phyloP scores from a whole-genome alignment of 2,888 invertebrate species.

The Spicauda simplicius region DNA sequence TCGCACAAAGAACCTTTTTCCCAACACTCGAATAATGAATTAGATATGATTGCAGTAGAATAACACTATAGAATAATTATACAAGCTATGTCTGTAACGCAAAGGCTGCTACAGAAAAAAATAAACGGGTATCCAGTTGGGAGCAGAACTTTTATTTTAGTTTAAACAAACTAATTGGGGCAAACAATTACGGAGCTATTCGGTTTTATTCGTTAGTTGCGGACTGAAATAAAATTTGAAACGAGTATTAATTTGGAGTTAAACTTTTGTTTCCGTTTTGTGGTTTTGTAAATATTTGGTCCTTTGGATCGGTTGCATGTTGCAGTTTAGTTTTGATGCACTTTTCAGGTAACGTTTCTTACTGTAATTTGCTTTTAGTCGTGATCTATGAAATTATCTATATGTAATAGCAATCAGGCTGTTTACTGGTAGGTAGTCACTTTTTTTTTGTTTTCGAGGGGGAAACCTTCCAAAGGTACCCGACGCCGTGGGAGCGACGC shows the following conservation, averaged over 20 bases:
- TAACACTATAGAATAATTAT: too few relatives aligned
- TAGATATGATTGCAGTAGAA: too few relatives aligned
- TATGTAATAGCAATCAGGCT: too few relatives aligned
- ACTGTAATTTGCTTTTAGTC: too few relatives aligned
- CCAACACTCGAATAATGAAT: too few relatives aligned
- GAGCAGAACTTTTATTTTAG: constrained; percentile 33
- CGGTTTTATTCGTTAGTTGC: constrained; percentile 31
- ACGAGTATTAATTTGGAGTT: constrained; percentile 27
- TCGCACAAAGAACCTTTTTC: too few relatives aligned
- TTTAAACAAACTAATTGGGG: constrained; percentile 36
- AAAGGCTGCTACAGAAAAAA: not conserved
- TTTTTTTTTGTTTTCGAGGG: too few relatives aligned
- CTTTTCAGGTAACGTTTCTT: not conserved
- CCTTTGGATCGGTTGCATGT: not conserved
- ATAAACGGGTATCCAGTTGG: constrained; percentile 1
- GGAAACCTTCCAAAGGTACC: too few relatives aligned
- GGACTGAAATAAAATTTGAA: constrained; percentile 21
- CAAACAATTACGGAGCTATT: constrained; percentile 34
- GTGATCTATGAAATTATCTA: too few relatives aligned
- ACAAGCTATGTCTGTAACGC: too few relatives aligned
- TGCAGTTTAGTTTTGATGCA: not conserved
- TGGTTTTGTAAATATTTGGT: constrained; percentile 3
- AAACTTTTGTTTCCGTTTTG: constrained; percentile 17
- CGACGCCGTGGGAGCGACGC: too few relatives aligned
- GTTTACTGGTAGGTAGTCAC: too few relatives aligned